These are phyloP conservation scores for Mystacornis crossleyi DNA, from an alignment of 2,113 vertebrate species.

Conservation along the genomic window DNA sequence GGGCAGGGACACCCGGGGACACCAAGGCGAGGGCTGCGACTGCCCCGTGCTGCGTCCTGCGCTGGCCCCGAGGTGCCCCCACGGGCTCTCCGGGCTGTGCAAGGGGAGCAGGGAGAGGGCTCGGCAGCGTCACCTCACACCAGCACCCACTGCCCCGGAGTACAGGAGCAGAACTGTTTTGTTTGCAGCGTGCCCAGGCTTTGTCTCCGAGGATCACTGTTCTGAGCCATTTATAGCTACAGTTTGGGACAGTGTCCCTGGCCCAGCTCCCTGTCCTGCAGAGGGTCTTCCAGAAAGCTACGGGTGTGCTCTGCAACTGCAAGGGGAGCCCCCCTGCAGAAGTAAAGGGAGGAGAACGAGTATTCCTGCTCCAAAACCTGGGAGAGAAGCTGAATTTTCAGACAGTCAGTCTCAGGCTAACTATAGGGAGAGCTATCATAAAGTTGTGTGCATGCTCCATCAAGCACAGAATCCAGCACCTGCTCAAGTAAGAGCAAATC, in stretches of 20 bases:
- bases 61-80: background rate
- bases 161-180: background rate
- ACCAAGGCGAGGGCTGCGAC: rapidly evolving
- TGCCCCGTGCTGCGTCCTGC: background rate
- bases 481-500: background rate
- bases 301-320: background rate
- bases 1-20: background rate
- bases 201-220: constrained; percentile 13
- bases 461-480: background rate
- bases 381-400: background rate
- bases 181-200: background rate
- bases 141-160: background rate
- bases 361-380: background rate
- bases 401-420: background rate
- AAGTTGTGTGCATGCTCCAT: background rate
- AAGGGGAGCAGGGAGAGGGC: background rate
- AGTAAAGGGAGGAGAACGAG: background rate
- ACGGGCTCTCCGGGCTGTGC: background rate
- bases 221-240: constrained; percentile 59
- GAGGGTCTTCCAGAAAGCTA: background rate
- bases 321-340: background rate
- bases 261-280: background rate
- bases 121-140: background rate
- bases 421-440: background rate
- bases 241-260: background rate